Conservation (phyloP, 2,113 vertebrate genomes). For the Zonotrichia leucophrys region DNA sequence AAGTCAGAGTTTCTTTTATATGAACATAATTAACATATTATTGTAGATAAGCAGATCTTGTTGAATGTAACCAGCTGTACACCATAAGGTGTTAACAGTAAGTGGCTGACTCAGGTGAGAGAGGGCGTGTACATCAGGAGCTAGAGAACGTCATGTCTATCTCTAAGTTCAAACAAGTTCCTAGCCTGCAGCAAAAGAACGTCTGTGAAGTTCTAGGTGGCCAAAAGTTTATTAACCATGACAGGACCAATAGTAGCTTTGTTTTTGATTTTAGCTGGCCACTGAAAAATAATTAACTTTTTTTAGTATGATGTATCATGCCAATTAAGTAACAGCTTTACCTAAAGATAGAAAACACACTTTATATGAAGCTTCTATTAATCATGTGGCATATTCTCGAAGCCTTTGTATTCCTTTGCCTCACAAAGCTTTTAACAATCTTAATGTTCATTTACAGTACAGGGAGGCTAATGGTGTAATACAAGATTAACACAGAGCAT, state of each 20-base stretch:
- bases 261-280: background rate
- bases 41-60: background rate
- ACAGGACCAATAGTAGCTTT: background rate
- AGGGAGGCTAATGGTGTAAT: background rate
- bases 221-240: background rate
- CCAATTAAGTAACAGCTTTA: conserved; percentile 4
- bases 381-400: background rate
- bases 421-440: background rate
- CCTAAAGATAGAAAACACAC: background rate
- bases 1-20: background rate
- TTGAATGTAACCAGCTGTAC: background rate
- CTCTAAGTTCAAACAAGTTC: background rate
- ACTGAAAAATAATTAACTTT: background rate
- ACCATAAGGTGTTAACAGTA: background rate
- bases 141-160: background rate
- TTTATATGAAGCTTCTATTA: background rate
- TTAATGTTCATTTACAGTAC: background rate
- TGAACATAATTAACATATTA: background rate
- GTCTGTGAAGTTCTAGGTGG: background rate
- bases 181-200: background rate
- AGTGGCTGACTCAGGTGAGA: background rate
- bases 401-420: background rate
- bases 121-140: background rate
- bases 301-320: background rate
- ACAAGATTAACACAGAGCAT: background rate